Base-by-base conservation (phyloP, 2,888 invertebrate genomes). In the Agriopis marginaria region DNA sequence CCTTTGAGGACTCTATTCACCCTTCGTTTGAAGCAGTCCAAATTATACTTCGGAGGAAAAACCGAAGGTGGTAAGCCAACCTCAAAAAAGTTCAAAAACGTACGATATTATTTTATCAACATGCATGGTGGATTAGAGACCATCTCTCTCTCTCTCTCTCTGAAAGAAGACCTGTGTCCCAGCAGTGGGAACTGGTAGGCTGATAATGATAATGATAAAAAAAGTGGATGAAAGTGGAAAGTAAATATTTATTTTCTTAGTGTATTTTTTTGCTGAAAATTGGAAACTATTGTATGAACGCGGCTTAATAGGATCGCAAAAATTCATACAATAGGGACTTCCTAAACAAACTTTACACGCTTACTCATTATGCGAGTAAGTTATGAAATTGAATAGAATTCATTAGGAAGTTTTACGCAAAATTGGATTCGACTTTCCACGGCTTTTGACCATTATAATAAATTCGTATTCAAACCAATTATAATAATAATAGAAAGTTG, bases 321-420 rank as follows among this genome's bases (percentile, higher is more conserved):
- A 53, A 53, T 17, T 62, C 53, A 62, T 45, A 53, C 45, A 53
- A 54, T 53, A 42, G 14, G 39, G 40, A 50, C 49, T 61, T 40
- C 51, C 62, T 51, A 44, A 58, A 63, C 51, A 68, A 63, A 63
- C 45, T 63, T 58, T 9, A 40, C 42, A 61, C 47, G 54, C 44
- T 17, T 45, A 49, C 44, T 63, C 54, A 50, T 60, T 39, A 69
- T 69, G 64, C 39, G 49, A 60, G 49, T 51, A 45, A 65, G 54
- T 61, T 61, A n/a, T 49, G 54, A 58, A 68, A 61, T 69, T 61
- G 55, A 64, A 69, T 61, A 23, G 69, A 69, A 65, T 61, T 68
- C 60, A 58, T 69, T 65, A 65, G n/a, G 61, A 69, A 69, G 51
- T 69, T 64, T 61, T 62, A 61, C 50, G 50, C 44, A 45, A 56